These are phyloP conservation scores for Climacteris rufus DNA, from an alignment of 2,113 vertebrate genomes.

Conservation along the genomic window DNA sequence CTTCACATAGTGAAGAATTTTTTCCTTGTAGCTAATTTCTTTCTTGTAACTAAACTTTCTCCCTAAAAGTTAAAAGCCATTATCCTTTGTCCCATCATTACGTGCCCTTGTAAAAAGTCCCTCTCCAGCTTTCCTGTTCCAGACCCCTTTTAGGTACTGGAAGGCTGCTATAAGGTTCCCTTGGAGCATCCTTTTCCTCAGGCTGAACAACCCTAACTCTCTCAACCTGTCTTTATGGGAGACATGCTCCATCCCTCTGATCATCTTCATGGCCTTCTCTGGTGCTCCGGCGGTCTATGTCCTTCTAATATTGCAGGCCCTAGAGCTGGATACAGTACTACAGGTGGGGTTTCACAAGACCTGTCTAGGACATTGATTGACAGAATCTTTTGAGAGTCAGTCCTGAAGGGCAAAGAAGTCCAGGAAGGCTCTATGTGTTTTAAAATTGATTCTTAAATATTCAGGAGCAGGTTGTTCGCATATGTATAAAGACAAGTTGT, in stretches of 20 bases:
- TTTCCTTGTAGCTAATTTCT: not conserved
- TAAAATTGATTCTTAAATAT: not conserved
- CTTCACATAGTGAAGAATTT: not conserved
- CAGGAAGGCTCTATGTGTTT: not conserved
- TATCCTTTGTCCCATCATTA: not conserved
- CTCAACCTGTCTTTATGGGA: not conserved
- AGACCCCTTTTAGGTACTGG: not conserved
- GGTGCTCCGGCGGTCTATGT: not conserved
- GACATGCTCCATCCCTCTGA: not conserved
- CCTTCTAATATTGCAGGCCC: not conserved
- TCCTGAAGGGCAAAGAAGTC: not conserved
- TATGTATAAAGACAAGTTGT: not conserved
- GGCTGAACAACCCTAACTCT: not conserved
- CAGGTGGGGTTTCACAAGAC: not conserved
- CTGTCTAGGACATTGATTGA: not conserved
- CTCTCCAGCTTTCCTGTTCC: not conserved
- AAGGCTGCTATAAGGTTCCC: not conserved
- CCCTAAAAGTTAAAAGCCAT: not conserved
- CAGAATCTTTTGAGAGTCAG: not conserved
- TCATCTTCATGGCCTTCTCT: not conserved
- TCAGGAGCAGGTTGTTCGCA: not conserved
- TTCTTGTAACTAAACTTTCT: not conserved
- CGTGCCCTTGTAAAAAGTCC: not conserved
- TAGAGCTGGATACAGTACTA: not conserved
- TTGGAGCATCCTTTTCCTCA: not conserved